phyloP scores from a whole-genome alignment of 30 jellyfish, hydroid and myxozoan species.

The Aurelia sp. region DNA sequence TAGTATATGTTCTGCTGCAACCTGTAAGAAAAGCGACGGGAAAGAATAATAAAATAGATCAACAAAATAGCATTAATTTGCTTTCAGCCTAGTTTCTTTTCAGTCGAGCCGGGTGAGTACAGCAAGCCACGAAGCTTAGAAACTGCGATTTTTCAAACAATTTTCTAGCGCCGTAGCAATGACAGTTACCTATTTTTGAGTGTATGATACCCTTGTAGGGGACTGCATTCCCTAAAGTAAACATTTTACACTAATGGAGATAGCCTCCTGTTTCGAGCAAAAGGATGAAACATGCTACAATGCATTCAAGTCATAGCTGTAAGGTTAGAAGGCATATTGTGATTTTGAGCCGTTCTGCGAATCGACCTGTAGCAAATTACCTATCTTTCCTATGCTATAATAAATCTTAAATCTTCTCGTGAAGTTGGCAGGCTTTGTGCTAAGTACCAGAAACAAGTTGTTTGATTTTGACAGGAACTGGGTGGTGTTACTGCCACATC shows the following conservation, averaged over 20 bases:
- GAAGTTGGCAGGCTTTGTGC: not conserved
- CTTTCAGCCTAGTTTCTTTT: not conserved
- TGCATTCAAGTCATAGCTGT: not conserved
- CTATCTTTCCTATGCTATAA: constrained; percentile 7
- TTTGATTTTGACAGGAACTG: not conserved
- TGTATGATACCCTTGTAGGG: too few relatives aligned
- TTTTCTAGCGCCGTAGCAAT: not conserved
- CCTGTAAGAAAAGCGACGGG: not conserved
- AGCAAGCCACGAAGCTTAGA: not conserved
- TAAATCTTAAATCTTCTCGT: not conserved
- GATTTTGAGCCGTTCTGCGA: not conserved
- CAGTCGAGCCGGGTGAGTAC: not conserved
- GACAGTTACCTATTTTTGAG: not conserved
- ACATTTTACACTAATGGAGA: too few relatives aligned
- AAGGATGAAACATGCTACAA: not conserved
- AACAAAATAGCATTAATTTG: not conserved
- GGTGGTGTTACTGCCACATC: constrained; percentile 4
- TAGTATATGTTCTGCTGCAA: not conserved
- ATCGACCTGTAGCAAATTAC: not conserved
- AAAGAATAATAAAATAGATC: not conserved
- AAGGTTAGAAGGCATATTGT: not conserved
- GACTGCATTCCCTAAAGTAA: not conserved
- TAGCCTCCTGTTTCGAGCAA: not conserved
- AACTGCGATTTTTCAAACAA: not conserved
- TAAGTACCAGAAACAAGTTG: not conserved